phyloP scores from a whole-genome alignment of 2,888 invertebrate genomes.

The Nipponacmea schrenckii region DNA sequence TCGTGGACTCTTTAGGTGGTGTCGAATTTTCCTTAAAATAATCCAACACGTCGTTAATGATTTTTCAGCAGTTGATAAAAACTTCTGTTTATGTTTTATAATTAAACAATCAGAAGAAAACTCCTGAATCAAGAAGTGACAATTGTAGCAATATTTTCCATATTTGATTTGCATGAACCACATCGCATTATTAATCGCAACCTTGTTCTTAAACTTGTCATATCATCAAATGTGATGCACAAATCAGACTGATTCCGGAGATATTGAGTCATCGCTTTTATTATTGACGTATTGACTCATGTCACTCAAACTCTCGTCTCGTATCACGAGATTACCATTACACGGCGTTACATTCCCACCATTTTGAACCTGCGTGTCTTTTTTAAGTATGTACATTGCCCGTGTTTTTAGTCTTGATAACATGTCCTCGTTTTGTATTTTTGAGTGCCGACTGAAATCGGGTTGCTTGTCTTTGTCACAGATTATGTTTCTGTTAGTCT shows the following conservation, averaged over 20 bases:
- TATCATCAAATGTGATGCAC: too few species aligned
- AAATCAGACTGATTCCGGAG: not conserved
- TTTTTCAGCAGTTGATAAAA: too few species aligned
- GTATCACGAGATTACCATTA: not conserved
- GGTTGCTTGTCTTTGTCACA: not conserved
- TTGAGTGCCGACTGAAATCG: not conserved
- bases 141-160: too few species aligned
- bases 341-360: conserved; percentile 1
- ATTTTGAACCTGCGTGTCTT: not conserved
- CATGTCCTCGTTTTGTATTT: conserved; percentile 14
- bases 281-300: not conserved
- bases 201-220: too few species aligned
- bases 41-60: too few species aligned
- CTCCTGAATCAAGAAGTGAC: too few species aligned
- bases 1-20: too few species aligned
- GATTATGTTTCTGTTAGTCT: conserved; percentile 3
- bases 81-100: too few species aligned
- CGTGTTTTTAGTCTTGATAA: conserved; percentile 13
- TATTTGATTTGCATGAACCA: too few species aligned
- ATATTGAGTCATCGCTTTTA: not conserved
- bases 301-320: not conserved
- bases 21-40: too few species aligned
- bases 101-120: too few species aligned
- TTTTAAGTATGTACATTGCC: conserved; percentile 13
- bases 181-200: too few species aligned